phyloP scores from a whole-genome alignment of 2,113 vertebrate genomes.

The Cavia aperea region DNA sequence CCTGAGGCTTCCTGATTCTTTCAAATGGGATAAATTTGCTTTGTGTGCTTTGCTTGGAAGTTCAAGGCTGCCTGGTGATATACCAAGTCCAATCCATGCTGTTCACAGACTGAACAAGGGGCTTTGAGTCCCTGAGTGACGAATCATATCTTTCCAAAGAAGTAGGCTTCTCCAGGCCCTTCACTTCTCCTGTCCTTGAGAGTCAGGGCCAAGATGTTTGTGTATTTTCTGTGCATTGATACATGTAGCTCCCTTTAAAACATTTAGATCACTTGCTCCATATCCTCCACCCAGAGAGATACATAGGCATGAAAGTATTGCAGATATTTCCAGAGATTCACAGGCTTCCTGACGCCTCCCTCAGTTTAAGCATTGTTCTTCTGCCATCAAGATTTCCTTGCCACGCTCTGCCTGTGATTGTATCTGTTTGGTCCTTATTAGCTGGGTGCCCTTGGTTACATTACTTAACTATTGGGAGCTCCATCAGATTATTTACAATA shows the following conservation, averaged over 20 bases:
- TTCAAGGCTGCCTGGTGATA: fast-evolving
- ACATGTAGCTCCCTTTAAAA: background rate
- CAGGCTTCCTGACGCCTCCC: background rate
- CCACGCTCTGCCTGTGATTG: fast-evolving
- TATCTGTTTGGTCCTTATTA: background rate
- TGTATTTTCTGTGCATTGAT: background rate
- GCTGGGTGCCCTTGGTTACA: background rate
- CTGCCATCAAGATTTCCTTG: background rate
- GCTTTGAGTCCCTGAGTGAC: background rate
- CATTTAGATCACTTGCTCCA: background rate
- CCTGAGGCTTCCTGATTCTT: background rate
- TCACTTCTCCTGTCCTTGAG: background rate
- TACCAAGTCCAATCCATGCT: background rate
- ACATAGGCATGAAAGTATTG: background rate
- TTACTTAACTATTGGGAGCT: background rate
- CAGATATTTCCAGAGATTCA: background rate
- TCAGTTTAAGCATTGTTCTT: background rate
- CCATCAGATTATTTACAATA: background rate
- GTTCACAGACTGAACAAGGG: background rate
- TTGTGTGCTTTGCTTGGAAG: background rate
- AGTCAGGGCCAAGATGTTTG: background rate
- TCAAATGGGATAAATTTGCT: background rate
- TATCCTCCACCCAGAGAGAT: background rate
- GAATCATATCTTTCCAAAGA: background rate
- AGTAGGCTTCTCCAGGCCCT: background rate